A percentile compares a stretch with the other conserved stretches of the same genome.
These are phyloP conservation scores for Hirtodrosophila duncani DNA, from an alignment of 2,888 invertebrate genomes.

Conservation along the genomic window DNA sequence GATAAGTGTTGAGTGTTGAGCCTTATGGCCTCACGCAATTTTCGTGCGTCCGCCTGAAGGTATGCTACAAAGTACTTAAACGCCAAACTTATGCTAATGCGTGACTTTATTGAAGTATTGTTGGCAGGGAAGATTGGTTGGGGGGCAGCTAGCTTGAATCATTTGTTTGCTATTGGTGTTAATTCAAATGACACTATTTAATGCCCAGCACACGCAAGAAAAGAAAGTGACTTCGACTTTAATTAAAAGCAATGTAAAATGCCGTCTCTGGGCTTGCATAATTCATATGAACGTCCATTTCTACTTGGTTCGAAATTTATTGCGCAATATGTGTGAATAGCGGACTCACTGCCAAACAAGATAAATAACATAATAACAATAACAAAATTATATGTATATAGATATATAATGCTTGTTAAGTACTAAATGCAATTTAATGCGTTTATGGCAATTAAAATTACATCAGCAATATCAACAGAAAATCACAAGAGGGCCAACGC, in stretches of 20 bases:
- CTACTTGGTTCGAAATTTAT: neutral
- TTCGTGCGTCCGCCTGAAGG: slow-evolving; percentile 38
- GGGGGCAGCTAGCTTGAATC: neutral
- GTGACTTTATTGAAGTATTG: neutral
- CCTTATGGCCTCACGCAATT: slow-evolving; percentile 27
- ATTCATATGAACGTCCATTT: slow-evolving; percentile 35
- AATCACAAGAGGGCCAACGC: no score
- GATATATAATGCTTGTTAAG: slow-evolving; percentile 16
- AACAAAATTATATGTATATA: slow-evolving; percentile 1
- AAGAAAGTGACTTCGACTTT: slow-evolving; percentile 66
- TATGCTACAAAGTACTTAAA: slow-evolving; percentile 39
- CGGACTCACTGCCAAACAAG: no score
- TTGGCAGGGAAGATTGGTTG: neutral
- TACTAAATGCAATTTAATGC: slow-evolving; percentile 13
- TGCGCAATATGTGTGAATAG: slow-evolving; percentile 2
- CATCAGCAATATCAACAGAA: slow-evolving; percentile 33
- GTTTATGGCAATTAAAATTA: slow-evolving; percentile 45
- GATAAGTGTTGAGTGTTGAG: slow-evolving; percentile 3
- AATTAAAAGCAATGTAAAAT: slow-evolving; percentile 59
- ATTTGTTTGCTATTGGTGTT: slow-evolving; percentile 46
- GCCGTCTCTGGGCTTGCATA: slow-evolving; percentile 53
- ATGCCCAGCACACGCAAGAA: slow-evolving; percentile 63
- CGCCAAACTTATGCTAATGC: slow-evolving; percentile 57
- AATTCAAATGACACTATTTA: slow-evolving; percentile 69
- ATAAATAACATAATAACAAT: no score